Conservation (phyloP, 2,888 invertebrate species). For the Diarsia brunnea region DNA sequence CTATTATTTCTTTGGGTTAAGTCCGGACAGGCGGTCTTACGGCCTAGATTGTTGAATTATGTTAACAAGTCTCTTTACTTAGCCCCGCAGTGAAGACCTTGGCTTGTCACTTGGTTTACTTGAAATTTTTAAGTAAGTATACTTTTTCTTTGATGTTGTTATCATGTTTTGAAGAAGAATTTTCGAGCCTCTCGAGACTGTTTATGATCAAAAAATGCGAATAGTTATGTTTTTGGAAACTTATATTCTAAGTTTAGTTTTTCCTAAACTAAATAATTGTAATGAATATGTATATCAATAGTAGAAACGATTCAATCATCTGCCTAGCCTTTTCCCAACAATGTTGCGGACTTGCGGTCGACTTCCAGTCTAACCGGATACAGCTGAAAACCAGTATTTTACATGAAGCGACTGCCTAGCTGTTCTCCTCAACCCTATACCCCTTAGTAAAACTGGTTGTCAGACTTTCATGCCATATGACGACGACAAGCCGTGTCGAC, state of each 20-base stretch:
- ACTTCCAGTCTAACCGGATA: not conserved
- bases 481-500: too few species aligned
- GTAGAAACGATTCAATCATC: not conserved
- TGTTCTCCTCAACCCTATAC: not conserved
- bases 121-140: conserved; percentile 29
- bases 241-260: not conserved
- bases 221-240: not conserved
- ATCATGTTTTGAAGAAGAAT: conserved; percentile 16
- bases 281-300: not conserved
- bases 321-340: not conserved
- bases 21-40: conserved; percentile 29
- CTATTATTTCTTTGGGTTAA: conserved; percentile 63
- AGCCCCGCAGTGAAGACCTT: conserved; percentile 40
- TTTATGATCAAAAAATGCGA: not conserved
- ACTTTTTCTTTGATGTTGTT: conserved; percentile 29
- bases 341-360: not conserved
- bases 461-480: not conserved
- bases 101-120: conserved; percentile 39
- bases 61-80: conserved; percentile 71
- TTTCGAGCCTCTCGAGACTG: not conserved
- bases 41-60: conserved; percentile 62
- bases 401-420: not conserved
- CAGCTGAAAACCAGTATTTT: not conserved
- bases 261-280: not conserved
- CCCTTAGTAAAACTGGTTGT: not conserved